Conservation (phyloP, 1,140 invertebrate species). For the Formica exsecta region DNA sequence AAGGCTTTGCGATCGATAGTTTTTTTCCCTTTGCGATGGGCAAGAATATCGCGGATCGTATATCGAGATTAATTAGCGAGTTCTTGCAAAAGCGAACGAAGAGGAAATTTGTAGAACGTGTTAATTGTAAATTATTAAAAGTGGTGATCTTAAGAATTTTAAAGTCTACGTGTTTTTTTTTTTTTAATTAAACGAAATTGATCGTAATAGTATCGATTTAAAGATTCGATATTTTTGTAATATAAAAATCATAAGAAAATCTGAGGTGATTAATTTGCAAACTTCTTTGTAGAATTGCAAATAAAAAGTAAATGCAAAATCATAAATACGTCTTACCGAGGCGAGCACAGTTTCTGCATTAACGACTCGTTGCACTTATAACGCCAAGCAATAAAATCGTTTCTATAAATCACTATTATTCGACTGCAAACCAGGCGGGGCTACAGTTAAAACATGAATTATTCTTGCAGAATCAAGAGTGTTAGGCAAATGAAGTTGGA, state of each 20-base stretch:
- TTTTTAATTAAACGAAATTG: background rate
- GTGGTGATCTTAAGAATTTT: background rate
- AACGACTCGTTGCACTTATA: slow-evolving; percentile 7
- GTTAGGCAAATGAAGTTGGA: slow-evolving; percentile 38
- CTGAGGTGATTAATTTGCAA: background rate
- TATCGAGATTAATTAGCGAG: slow-evolving; percentile 35
- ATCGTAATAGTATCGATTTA: background rate
- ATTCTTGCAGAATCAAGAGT: slow-evolving; percentile 33
- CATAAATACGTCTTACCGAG: background rate
- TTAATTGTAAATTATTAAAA: slow-evolving; percentile 36
- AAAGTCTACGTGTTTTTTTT: background rate
- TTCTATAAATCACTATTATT: slow-evolving; percentile 82
- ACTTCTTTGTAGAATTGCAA: background rate
- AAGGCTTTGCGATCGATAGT: background rate
- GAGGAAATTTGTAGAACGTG: background rate
- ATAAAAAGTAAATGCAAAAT: background rate
- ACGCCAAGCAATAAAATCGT: slow-evolving; percentile 36
- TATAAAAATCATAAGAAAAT: background rate
- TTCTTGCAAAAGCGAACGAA: background rate
- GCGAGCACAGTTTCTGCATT: slow-evolving; percentile 51
- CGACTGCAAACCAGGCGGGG: slow-evolving; percentile 73
- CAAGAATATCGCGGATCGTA: slow-evolving; percentile 1
- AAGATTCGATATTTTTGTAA: background rate
- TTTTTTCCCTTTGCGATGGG: slow-evolving; percentile 22
- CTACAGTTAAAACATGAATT: slow-evolving; percentile 32